phyloP scores from a whole-genome alignment of 2,797 vertebrate genomes.

The Bryconaethiops microstoma region DNA sequence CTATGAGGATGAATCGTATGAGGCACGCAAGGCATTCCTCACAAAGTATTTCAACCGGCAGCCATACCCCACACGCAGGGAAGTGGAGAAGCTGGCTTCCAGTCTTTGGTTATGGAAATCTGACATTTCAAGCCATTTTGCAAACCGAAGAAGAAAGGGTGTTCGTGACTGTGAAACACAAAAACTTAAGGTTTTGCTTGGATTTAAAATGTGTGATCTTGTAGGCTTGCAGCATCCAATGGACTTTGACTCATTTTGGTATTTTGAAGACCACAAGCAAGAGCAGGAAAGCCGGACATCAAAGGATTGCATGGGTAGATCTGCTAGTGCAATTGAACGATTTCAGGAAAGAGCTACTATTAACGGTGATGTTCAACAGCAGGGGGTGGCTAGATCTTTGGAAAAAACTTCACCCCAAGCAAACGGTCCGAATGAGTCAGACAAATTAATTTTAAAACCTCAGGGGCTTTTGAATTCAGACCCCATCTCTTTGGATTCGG shows the following conservation, averaged over 20 bases:
- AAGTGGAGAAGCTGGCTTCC: conserved; percentile 93
- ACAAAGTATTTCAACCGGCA: conserved; percentile 92
- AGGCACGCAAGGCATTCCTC: conserved; percentile 93
- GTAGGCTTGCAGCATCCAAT: conserved; percentile 87
- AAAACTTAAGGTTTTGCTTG: conserved; percentile 85
- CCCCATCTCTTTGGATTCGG: conserved; percentile 78
- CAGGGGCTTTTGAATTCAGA: conserved; percentile 70
- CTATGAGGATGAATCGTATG: conserved; percentile 92
- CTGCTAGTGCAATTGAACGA: conserved; percentile 75
- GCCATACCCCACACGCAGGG: conserved; percentile 88
- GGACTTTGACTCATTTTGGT: conserved; percentile 78
- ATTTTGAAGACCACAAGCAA: conserved; percentile 75
- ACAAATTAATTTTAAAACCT: conserved; percentile 81
- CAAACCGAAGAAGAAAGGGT: conserved; percentile 90
- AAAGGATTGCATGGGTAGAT: conserved; percentile 81
- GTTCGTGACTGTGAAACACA: conserved; percentile 87
- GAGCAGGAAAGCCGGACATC: conserved; percentile 83
- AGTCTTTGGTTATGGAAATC: conserved; percentile 98
- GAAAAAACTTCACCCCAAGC: conserved; percentile 46
- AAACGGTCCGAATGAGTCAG: conserved; percentile 76
- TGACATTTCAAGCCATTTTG: conserved; percentile 94
- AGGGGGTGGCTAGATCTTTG: conserved; percentile 30
- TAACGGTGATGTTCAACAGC: conserved; percentile 57
- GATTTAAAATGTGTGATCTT: conserved; percentile 93
- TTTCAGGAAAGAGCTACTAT: conserved; percentile 60